Percentiles rank a stretch among this genome's conserved stretches.
phyloP scores from a whole-genome alignment of 2,113 vertebrate species.

The Rattus rattus region DNA sequence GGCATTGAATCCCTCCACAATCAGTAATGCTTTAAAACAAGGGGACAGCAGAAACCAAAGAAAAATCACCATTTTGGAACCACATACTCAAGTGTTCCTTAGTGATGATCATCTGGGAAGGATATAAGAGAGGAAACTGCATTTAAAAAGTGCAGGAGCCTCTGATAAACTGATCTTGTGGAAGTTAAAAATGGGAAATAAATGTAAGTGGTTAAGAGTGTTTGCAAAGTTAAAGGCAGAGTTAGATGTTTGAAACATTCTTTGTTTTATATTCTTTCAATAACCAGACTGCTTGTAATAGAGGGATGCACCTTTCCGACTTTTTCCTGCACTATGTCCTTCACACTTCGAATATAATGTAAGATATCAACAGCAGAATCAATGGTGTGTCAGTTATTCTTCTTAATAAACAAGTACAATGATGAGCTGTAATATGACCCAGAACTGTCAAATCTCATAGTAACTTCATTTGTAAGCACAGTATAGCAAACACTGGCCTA shows the following conservation, averaged over 20 bases:
- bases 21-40: neutral
- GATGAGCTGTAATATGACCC: neutral
- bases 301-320: neutral
- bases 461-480: neutral
- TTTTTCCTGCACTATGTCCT: neutral
- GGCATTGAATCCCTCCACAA: neutral
- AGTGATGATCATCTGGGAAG: neutral
- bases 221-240: neutral
- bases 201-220: neutral
- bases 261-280: neutral
- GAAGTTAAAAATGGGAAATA: neutral
- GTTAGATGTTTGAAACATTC: neutral
- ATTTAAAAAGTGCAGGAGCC: neutral
- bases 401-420: neutral
- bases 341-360: neutral
- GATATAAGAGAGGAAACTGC: neutral
- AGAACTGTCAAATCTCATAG: neutral
- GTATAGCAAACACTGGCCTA: neutral
- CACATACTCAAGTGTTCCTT: neutral
- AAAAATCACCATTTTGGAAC: neutral
- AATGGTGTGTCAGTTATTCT: neutral
- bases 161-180: accelerated
- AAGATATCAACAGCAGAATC: neutral
- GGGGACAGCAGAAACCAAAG: neutral
- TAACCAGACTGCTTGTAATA: neutral